Conservation (phyloP, 1,140 invertebrate genomes). For the Nephotettix cincticeps region DNA sequence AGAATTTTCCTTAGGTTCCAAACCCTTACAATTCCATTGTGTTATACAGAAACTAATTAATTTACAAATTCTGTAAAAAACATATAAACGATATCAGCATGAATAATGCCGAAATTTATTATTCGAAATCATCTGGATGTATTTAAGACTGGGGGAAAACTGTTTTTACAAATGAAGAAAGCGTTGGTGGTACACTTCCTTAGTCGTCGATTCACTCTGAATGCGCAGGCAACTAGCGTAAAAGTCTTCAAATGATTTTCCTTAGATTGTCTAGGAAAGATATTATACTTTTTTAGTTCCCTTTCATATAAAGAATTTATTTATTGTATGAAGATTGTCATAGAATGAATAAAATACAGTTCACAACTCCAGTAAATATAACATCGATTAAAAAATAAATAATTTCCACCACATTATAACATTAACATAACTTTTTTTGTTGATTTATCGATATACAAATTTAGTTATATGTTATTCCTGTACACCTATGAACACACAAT, state of each 20-base stretch:
- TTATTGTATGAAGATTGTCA: constrained; percentile 21
- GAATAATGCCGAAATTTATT: neutral
- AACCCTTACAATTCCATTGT: too few relatives aligned
- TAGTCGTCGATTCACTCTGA: neutral
- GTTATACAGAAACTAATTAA: neutral
- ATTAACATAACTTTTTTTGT: neutral
- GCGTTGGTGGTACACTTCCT: neutral
- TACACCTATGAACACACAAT: constrained; percentile 14
- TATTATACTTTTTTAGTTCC: neutral
- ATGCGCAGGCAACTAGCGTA: neutral
- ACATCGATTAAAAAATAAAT: neutral
- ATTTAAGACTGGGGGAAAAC: neutral
- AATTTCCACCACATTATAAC: neutral
- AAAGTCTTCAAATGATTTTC: neutral
- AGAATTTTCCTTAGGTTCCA: too few relatives aligned
- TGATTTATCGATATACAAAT: neutral
- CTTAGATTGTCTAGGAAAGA: constrained; percentile 1
- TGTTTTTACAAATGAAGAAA: neutral
- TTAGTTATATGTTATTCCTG: neutral
- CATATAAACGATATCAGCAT: neutral
- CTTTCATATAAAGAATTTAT: neutral
- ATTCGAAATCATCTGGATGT: neutral
- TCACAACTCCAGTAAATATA: neutral
- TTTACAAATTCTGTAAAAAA: neutral
- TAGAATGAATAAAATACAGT: neutral